These are phyloP conservation scores for Varroa destructor DNA, from an alignment of 1,140 invertebrate species.

Conservation along the genomic window DNA sequence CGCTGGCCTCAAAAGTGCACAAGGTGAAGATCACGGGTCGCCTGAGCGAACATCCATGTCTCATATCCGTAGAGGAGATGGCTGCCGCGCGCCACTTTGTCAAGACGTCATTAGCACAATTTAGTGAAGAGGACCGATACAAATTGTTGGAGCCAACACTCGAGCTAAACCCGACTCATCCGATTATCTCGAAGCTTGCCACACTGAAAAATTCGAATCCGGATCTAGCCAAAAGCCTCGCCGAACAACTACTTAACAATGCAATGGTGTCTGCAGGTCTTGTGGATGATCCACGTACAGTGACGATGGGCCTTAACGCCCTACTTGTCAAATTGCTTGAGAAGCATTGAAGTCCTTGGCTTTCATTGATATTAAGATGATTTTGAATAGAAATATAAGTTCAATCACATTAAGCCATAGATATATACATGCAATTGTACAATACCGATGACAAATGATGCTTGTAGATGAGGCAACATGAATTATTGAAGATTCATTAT, in stretches of 20 bases:
- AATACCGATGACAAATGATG: too few species aligned
- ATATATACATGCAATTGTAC: too few species aligned
- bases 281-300: constrained; percentile 72
- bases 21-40: constrained; percentile 66
- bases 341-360: constrained; percentile 33
- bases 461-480: too few species aligned
- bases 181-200: constrained; percentile 74
- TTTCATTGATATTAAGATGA: too few species aligned
- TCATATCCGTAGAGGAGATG: constrained; percentile 89
- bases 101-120: constrained; percentile 65
- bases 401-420: too few species aligned
- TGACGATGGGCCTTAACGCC: constrained; percentile 71
- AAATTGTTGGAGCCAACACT: constrained; percentile 73
- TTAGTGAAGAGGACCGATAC: constrained; percentile 70
- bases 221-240: constrained; percentile 64
- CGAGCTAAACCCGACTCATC: constrained; percentile 85
- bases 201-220: constrained; percentile 57
- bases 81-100: constrained; percentile 86
- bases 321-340: constrained; percentile 68
- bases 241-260: constrained; percentile 75
- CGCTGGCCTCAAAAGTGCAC: constrained; percentile 60
- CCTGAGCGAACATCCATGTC: constrained; percentile 76
- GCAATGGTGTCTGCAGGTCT: constrained; percentile 87
- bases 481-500: too few species aligned
- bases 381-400: too few species aligned